phyloP scores from a whole-genome alignment of 2,888 invertebrate species.

The Stegophylla sp. region DNA sequence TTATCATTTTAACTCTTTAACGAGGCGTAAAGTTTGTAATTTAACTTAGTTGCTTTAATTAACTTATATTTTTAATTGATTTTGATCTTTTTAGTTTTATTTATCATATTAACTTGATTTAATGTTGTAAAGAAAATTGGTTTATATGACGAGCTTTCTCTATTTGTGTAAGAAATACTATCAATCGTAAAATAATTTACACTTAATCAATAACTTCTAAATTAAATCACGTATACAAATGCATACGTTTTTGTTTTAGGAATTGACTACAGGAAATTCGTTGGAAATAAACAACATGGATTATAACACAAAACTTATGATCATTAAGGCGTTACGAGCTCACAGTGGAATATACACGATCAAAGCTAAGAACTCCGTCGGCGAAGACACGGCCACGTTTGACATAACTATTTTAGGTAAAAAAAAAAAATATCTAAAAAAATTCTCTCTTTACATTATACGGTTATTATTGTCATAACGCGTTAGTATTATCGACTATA shows the following conservation, averaged over 20 bases:
- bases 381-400: slow-evolving; percentile 88
- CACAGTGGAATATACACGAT: slow-evolving; percentile 89
- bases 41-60: not conserved
- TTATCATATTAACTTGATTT: no score
- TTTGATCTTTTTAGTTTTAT: not conserved
- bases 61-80: not conserved
- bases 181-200: no score
- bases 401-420: slow-evolving; percentile 81
- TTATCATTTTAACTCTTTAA: no score
- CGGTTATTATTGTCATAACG: no score
- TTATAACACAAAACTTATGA: slow-evolving; percentile 88
- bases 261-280: slow-evolving; percentile 64
- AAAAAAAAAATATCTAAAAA: slow-evolving; percentile 33
- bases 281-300: slow-evolving; percentile 82
- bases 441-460: no score
- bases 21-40: no score
- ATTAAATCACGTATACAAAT: no score
- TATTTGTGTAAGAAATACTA: no score
- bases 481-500: no score
- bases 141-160: no score
- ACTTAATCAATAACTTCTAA: no score
- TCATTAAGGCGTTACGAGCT: slow-evolving; percentile 79
- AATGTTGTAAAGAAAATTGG: no score
- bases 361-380: slow-evolving; percentile 88
- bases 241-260: slow-evolving; percentile 63